Conservation (phyloP, 1,140 invertebrate species). For the Zaprionus vittiger region DNA sequence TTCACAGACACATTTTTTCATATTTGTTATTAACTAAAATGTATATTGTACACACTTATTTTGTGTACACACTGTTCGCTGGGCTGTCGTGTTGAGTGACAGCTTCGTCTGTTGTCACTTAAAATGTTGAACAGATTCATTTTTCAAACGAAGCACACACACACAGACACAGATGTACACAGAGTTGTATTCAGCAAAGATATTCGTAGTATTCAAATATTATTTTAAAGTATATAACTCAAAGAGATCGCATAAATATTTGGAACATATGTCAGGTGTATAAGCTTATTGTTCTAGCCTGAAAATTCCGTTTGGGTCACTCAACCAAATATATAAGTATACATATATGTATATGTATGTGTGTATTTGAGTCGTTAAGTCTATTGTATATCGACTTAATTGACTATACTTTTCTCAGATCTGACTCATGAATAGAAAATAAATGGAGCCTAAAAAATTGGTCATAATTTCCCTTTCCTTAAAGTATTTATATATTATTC, state of each 20-base stretch:
- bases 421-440: not conserved
- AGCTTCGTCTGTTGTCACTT: conserved; percentile 27
- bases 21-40: conserved; percentile 21
- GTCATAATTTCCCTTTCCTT: not conserved
- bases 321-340: not conserved
- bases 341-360: not conserved
- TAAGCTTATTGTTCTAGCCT: conserved; percentile 8
- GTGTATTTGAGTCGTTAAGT: conserved; percentile 10
- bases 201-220: conserved; percentile 11
- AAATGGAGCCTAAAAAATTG: not conserved
- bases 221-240: not conserved
- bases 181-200: not conserved
- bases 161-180: not conserved
- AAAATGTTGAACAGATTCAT: conserved; percentile 25
- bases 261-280: conserved; percentile 29
- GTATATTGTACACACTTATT: not conserved
- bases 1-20: not conserved
- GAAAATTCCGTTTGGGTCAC: conserved; percentile 4
- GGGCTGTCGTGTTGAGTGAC: conserved; percentile 21
- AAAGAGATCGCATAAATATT: conserved; percentile 10
- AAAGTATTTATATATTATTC: not conserved
- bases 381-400: not conserved
- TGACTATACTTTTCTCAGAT: not conserved
- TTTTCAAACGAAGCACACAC: conserved; percentile 15
- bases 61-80: conserved; percentile 36